These are phyloP conservation scores for Otolemur garnettii DNA, from an alignment of 2,113 vertebrate genomes.

Conservation along the genomic window DNA sequence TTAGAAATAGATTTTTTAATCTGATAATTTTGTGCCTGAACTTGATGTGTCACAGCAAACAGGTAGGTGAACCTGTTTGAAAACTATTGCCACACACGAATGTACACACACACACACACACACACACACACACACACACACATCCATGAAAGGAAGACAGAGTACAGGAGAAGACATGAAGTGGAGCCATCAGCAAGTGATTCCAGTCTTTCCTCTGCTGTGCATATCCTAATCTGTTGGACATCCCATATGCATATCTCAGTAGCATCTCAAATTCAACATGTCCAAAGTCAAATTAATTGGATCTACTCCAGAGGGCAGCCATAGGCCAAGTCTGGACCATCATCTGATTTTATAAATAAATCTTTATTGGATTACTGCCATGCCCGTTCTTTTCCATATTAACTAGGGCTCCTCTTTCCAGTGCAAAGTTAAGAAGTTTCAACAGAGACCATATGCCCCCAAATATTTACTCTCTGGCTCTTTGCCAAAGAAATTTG, in stretches of 20 bases:
- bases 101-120: background rate
- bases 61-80: background rate
- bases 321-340: background rate
- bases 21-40: background rate
- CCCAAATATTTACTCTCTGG: background rate
- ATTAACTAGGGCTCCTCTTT: background rate
- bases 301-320: background rate
- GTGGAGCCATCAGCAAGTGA: background rate
- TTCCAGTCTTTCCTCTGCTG: background rate
- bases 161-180: background rate
- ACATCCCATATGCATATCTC: background rate
- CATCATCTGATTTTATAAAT: background rate
- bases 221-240: background rate
- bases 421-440: background rate
- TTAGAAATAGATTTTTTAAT: background rate
- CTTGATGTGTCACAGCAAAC: background rate
- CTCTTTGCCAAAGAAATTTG: background rate
- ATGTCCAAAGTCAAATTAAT: background rate
- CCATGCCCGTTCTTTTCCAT: background rate
- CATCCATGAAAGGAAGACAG: background rate
- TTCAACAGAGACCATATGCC: background rate
- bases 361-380: background rate
- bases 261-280: background rate
- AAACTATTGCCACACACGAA: background rate
- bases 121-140: no score